A percentile compares a stretch with the other conserved stretches of the same genome.
phyloP scores from a whole-genome alignment of 2,888 invertebrate genomes.

The Agonopterix alstromeriana region DNA sequence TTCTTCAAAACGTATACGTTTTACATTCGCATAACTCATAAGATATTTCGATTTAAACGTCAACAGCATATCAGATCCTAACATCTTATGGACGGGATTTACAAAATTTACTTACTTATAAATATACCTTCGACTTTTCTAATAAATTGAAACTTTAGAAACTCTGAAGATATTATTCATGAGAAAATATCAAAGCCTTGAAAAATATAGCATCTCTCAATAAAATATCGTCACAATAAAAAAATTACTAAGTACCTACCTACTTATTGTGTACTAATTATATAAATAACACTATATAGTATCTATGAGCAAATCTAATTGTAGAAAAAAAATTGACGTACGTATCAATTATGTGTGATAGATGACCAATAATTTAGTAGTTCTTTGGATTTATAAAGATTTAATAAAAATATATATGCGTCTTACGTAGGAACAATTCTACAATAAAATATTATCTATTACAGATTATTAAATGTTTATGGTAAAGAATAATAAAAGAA shows the following conservation, averaged over 20 bases:
- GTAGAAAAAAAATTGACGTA: slow-evolving; percentile 29
- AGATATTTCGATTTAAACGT: slow-evolving; percentile 11
- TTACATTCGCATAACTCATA: slow-evolving; percentile 25
- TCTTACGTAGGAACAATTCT: slow-evolving; percentile 20
- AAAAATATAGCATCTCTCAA: background rate
- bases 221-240: background rate
- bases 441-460: slow-evolving; percentile 12
- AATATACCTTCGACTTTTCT: background rate
- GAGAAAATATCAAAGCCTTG: background rate
- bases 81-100: background rate
- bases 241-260: background rate
- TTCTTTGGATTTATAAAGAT: slow-evolving; percentile 28
- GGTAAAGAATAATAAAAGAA: slow-evolving; percentile 12
- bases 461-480: slow-evolving; percentile 16
- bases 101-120: background rate
- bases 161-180: background rate
- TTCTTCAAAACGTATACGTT: slow-evolving; percentile 45
- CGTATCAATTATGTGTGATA: slow-evolving; percentile 65
- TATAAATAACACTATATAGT: background rate
- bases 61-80: slow-evolving; percentile 15
- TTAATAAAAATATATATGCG: slow-evolving; percentile 13
- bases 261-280: too few relatives aligned
- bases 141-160: background rate
- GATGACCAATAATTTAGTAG: slow-evolving; percentile 59
- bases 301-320: background rate